Evolutionary conservation across 1,140 invertebrate genomes (phyloP), one percentile per base, ranked within the genome.

Genomic region (Pygmarrhopalites habei): DNA sequence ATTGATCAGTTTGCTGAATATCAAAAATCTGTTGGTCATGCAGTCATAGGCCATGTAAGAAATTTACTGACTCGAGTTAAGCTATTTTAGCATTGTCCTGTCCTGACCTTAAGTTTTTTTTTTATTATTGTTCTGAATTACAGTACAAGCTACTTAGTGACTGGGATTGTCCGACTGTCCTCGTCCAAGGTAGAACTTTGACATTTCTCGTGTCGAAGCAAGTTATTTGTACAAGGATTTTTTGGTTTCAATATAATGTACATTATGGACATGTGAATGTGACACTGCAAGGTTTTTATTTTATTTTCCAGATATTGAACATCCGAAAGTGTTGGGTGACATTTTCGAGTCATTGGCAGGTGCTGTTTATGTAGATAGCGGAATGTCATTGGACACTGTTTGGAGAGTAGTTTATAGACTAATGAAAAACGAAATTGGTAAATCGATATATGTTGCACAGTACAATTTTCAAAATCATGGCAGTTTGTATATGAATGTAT

Each of bases 251-350:
- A n/a, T n/a, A n/a, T n/a, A n/a, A n/a, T n/a, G n/a, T n/a, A n/a
- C n/a, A n/a, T n/a, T n/a, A n/a, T n/a, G n/a, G n/a, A n/a, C n/a
- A n/a, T n/a, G n/a, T n/a, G n/a, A n/a, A n/a, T n/a, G n/a, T n/a
- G n/a, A n/a, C n/a, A n/a, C n/a, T n/a, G n/a, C n/a, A n/a, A n/a
- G n/a, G n/a, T 29, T 25, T 26, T n/a, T 51, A 25, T 53, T 58
- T 63, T 49, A 17, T n/a, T 12, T 46, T 41, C 32, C 32, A 69
- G 83, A 85, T 65, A 77, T 92, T 3, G 92, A 97, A 75, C 90
- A 95, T 0, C 95, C 95, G 0, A 98, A 98, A 81, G 85, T 86
- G n/a, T 78, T 98, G 15, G 92, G 92, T 2, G 94, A 98, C 76
- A 80, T 98, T 49, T 92, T 95, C 75, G 95, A 98, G 77, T 90